phyloP scores from a whole-genome alignment of 2,797 vertebrate species.

The Micrastur ruficollis region DNA sequence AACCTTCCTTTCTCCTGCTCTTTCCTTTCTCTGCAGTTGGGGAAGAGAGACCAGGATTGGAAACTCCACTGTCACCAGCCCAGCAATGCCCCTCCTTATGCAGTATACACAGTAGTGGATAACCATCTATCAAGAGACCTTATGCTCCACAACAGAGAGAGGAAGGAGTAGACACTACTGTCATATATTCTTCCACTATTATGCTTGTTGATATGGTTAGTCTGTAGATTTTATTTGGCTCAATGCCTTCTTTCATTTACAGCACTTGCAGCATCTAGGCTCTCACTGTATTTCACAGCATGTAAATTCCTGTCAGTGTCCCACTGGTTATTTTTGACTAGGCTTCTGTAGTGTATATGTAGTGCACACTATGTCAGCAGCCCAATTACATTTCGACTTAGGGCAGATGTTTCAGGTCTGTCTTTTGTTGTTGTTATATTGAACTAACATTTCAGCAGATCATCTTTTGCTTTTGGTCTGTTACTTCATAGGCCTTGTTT shows the following conservation, averaged over 20 bases:
- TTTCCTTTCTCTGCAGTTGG: neutral
- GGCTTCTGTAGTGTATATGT: neutral
- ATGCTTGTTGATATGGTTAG: fast-evolving
- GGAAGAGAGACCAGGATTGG: neutral
- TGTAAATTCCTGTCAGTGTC: neutral
- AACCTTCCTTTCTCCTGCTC: neutral
- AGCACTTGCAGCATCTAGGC: neutral
- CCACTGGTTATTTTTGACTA: neutral
- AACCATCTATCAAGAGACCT: neutral
- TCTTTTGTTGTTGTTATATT: neutral
- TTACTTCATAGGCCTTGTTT: neutral
- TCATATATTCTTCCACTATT: neutral
- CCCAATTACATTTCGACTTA: neutral
- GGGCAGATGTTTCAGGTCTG: neutral
- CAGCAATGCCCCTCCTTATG: fast-evolving
- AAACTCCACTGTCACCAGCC: neutral
- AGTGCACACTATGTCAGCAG: neutral
- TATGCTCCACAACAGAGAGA: neutral
- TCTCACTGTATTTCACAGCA: neutral
- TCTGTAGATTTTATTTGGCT: neutral
- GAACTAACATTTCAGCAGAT: neutral
- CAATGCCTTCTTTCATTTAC: neutral
- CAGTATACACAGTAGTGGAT: neutral
- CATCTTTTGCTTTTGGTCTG: neutral
- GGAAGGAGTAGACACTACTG: neutral